Conservation (phyloP, 2,113 vertebrate genomes). For the Amphilophus citrinellus region DNA sequence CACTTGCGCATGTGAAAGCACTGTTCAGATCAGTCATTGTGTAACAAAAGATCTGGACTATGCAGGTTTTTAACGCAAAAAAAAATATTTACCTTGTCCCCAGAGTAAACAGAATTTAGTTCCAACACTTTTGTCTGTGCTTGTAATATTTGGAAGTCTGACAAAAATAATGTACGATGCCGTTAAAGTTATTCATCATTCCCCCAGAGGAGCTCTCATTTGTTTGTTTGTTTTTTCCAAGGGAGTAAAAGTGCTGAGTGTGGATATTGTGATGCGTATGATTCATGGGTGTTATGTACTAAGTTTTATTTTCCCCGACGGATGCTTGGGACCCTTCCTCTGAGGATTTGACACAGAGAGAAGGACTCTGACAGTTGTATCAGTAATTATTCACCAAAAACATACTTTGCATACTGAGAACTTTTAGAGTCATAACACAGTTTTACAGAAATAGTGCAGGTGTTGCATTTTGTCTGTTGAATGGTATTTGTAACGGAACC, state of each 20-base stretch:
- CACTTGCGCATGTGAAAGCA: slow-evolving; percentile 62
- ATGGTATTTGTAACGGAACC: neutral
- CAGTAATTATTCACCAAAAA: slow-evolving; percentile 18
- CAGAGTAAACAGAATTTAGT: slow-evolving; percentile 80
- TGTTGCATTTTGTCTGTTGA: neutral
- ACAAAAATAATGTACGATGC: slow-evolving; percentile 82
- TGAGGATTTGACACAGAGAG: slow-evolving; percentile 60
- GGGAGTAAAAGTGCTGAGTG: slow-evolving; percentile 86
- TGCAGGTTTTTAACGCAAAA: slow-evolving; percentile 75
- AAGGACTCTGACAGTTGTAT: slow-evolving; percentile 26
- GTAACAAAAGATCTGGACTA: slow-evolving; percentile 66
- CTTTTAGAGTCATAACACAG: neutral
- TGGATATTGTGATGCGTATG: slow-evolving; percentile 82
- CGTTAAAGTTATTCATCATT: slow-evolving; percentile 88
- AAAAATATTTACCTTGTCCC: slow-evolving; percentile 75
- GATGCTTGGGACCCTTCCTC: slow-evolving; percentile 65
- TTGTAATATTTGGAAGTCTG: slow-evolving; percentile 84
- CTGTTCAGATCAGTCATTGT: slow-evolving; percentile 68
- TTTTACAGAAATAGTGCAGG: slow-evolving; percentile 3
- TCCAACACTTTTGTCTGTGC: slow-evolving; percentile 74
- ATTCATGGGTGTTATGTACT: slow-evolving; percentile 84
- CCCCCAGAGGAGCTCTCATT: slow-evolving; percentile 72
- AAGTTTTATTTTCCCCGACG: slow-evolving; percentile 75
- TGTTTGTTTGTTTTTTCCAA: slow-evolving; percentile 73
- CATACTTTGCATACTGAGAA: slow-evolving; percentile 4